Percentiles rank a stretch among this genome's conserved stretches.
These are phyloP conservation scores for Micronisus gabar DNA, from an alignment of 2,113 vertebrate genomes.

Conservation along the genomic window DNA sequence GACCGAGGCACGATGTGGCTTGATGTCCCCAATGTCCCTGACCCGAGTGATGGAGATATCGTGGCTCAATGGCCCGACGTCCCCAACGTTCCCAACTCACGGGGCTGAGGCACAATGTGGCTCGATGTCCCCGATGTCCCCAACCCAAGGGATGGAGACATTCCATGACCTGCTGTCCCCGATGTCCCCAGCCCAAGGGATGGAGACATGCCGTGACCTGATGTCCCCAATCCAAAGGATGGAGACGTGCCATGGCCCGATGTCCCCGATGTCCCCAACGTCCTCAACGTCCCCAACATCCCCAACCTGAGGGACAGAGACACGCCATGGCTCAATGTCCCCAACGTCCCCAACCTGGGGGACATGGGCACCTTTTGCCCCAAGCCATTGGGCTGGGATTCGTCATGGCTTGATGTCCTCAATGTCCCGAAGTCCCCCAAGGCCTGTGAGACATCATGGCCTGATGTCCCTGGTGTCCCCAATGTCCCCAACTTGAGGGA, in stretches of 20 bases:
- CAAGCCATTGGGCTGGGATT: not conserved
- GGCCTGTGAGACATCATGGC: not conserved
- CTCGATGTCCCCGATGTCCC: not conserved
- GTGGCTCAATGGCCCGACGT: not conserved
- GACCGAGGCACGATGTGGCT: not conserved
- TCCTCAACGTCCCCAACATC: no score
- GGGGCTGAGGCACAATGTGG: not conserved
- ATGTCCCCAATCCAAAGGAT: not conserved
- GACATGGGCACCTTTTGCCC: fast-evolving
- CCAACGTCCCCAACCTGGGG: not conserved
- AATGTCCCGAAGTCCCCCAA: not conserved
- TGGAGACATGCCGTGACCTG: not conserved
- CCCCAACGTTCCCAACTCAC: not conserved
- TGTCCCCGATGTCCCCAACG: not conserved
- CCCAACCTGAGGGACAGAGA: not conserved
- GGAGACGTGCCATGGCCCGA: not conserved
- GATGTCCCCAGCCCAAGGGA: not conserved
- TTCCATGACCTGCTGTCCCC: no score
- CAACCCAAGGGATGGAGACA: no score
- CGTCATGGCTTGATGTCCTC: not conserved
- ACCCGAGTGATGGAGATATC: fast-evolving
- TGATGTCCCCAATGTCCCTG: not conserved
- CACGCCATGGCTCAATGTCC: not conserved
- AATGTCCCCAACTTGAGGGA: not conserved
- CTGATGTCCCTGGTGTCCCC: not conserved